Percentiles rank a stretch among this genome's conserved stretches.
Conservation (phyloP, 2,888 invertebrate genomes). For the Leistus spinibarbis region DNA sequence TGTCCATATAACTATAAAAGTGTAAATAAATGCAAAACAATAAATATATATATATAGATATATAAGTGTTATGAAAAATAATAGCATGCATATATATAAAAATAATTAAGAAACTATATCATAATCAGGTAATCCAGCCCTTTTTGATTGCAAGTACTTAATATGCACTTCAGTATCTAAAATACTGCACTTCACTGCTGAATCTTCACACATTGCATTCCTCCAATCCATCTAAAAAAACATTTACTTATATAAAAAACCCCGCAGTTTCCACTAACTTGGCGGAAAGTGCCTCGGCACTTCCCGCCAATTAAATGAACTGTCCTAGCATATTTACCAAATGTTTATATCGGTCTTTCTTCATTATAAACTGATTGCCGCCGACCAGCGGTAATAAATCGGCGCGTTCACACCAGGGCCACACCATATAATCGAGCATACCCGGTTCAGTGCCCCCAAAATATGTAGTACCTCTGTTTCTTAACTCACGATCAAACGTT, state of each 20-base stretch:
- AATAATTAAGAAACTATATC: conserved; percentile 54
- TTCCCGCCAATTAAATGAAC: background rate
- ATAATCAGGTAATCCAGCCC: conserved; percentile 72
- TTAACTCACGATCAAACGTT: conserved; percentile 69
- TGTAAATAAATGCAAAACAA: background rate
- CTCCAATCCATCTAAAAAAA: conserved; percentile 70
- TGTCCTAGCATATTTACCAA: conserved; percentile 60
- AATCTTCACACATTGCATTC: conserved; percentile 70
- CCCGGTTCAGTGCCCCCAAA: conserved; percentile 75
- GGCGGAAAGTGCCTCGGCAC: no score
- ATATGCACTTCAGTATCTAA: conserved; percentile 73
- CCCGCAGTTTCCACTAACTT: no score
- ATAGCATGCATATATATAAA: background rate
- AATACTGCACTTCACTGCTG: conserved; percentile 71
- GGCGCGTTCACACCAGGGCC: conserved; percentile 82
- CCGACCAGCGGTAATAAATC: conserved; percentile 66
- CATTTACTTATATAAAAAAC: conserved; percentile 44
- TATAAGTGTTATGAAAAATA: background rate
- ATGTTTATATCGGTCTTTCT: conserved; percentile 67
- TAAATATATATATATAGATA: background rate
- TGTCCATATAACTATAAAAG: background rate
- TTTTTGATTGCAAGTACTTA: conserved; percentile 70
- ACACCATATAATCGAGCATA: conserved; percentile 81
- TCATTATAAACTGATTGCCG: conserved; percentile 68
- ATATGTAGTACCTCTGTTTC: conserved; percentile 66